Base-by-base conservation (phyloP, 1,140 invertebrate genomes). In the Drosophila tristis region DNA sequence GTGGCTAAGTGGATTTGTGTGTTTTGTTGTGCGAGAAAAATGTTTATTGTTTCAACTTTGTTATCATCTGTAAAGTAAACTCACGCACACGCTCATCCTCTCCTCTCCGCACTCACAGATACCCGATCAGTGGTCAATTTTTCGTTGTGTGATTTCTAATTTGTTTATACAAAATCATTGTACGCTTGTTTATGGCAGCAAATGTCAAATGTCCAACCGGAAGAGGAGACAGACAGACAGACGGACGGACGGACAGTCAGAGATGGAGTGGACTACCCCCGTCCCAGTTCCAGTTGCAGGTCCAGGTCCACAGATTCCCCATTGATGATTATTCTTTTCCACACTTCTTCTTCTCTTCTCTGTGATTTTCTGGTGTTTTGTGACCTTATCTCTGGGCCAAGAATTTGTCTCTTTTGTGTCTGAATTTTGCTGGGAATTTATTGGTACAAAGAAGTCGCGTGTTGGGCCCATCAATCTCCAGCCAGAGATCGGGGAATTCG, bases 1-100 rank as follows among this genome's bases (percentile, higher is more conserved):
- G 81, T 75, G 84, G 68, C 78, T 91, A 91, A 91, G 90, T 91
- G 90, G 90, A 91, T 91, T 91, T 91, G 90, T 91, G 78, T 91
- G 90, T 91, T 91, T 86, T 86, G 73, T 65, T 78, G 80, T 75
- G 84, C 78, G 80, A 87, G 90, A 91, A 90, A 91, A 91, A 91
- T 91, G 90, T 91, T 91, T 91, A 91, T 91, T 91, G 90, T 91
- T 91, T 91, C 90, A 91, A 91, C 89, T 81, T 91, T 91, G 86
- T 91, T 91, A 91, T 91, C 90, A 91, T 72, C 55, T 72, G 65
- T 75, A 85, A 78, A 91, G 79, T 86, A 91, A 90, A 90, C 84
- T 86, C 59, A 64, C 58, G 49, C 25, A 55, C 50, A 51, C 50
- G 26, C 55, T 26, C 53, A 15, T 25, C 23, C 54, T 39, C 11